Conservation (phyloP, 2,888 invertebrate species). For the Stenolophus ochropezus region DNA sequence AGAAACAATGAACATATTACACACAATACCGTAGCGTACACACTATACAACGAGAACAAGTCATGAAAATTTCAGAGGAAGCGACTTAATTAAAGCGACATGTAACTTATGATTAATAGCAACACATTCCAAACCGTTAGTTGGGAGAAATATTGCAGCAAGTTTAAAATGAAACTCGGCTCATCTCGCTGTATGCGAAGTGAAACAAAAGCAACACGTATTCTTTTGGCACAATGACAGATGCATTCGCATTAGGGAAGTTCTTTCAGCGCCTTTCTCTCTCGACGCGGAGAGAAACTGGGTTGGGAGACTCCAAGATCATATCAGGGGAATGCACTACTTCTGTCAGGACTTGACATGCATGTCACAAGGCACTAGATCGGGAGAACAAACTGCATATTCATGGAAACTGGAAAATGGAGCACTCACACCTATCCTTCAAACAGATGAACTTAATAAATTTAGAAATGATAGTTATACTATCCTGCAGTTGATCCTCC, state of each 20-base stretch:
- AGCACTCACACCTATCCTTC: no score
- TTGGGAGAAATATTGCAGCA: constrained; percentile 25
- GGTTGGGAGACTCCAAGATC: neutral
- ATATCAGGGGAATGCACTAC: constrained; percentile 7
- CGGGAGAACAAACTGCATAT: neutral
- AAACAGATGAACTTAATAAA: no score
- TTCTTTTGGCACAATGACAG: constrained; percentile 49
- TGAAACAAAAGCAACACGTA: constrained; percentile 44
- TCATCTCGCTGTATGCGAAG: neutral
- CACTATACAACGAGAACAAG: neutral
- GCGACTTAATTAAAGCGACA: constrained; percentile 21
- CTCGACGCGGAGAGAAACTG: neutral
- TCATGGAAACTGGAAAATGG: no score
- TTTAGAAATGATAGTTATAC: no score
- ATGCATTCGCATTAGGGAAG: constrained; percentile 46
- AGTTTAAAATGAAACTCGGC: constrained; percentile 41
- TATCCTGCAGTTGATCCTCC: no score
- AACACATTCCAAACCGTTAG: constrained; percentile 28
- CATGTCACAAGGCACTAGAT: neutral
- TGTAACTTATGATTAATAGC: constrained; percentile 40
- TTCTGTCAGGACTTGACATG: neutral
- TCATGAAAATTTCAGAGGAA: neutral
- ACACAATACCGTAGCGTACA: neutral
- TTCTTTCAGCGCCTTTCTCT: constrained; percentile 3
- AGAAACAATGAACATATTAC: neutral